Evolutionary conservation across 2,797 vertebrate genomes (phyloP), one percentile per base, ranked within the genome.

Genomic region (Chiloscyllium punctatum): DNA sequence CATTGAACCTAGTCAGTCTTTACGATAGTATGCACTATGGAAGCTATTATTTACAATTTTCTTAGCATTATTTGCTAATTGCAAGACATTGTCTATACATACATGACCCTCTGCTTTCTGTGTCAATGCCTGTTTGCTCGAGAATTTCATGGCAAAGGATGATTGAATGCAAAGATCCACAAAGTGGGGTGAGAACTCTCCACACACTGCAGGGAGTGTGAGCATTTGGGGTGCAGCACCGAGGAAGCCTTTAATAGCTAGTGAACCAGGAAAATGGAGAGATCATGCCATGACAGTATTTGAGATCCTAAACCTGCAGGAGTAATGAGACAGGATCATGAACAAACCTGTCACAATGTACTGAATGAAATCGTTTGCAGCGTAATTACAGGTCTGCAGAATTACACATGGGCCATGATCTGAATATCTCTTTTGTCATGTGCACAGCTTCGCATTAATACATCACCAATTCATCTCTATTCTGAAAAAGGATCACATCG

Each of bases 251-350:
- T 95, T 95, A 95, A 95, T 53, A 74, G 27, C 94, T 51, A 57
- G 11, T 77, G 94, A 95, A 95, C 94, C 94, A 95, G 16, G 94
- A 95, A 77, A 95, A 95, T 95, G 94, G 48, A 95, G 94, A 95
- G 94, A 95, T 77, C 94, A 95, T 4, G 3, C 94, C 0, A 30
- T 74, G 94, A 95, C 69, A 95, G 71, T 53, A 51, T n/a, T 30
- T 53, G 71, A 95, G 48, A 57, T 53, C 94, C 53, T 57, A 95
- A 95, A 74, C 71, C 69, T 72, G 94, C 71, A 30, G 69, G 71
- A 95, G 71, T 95, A 77, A 74, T 95, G 48, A 95, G 57, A 71
- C 94, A 95, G 71, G 94, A 95, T 95, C 71, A 53, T 53, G 94
- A 95, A 18, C 68, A 95, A 95, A 95, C 94, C 94, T 77, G 94